phyloP scores from a whole-genome alignment of 2,797 vertebrate genomes.

The Oreortyx pictus region DNA sequence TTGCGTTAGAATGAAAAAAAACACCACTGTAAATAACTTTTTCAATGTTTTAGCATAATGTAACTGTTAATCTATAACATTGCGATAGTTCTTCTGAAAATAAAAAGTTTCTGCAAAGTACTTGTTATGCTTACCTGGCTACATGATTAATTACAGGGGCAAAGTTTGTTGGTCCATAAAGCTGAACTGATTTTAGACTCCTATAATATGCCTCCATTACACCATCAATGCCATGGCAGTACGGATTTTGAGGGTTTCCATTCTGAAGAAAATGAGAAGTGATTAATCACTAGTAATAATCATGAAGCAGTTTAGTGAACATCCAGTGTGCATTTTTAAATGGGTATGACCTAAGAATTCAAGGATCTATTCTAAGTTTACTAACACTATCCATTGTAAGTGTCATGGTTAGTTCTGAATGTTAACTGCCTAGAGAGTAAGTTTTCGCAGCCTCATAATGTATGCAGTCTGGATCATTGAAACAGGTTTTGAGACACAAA shows the following conservation, averaged over 20 bases:
- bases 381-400: not conserved
- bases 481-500: not conserved
- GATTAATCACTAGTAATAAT: not conserved
- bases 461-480: not conserved
- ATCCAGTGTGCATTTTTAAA: not conserved
- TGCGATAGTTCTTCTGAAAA: not conserved
- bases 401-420: not conserved
- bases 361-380: not conserved
- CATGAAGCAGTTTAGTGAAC: not conserved
- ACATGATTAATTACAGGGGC: conserved; percentile 98
- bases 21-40: not conserved
- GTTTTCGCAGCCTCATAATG: not conserved
- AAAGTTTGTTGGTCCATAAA: conserved; percentile 98
- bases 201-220: conserved; percentile 98
- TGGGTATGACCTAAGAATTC: not conserved
- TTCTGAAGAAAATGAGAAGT: conserved; percentile 81
- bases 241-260: conserved; percentile 96
- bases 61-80: not conserved
- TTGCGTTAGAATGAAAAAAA: not conserved
- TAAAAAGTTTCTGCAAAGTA: not conserved
- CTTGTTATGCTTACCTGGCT: conserved; percentile 84
- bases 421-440: not conserved
- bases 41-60: not conserved
- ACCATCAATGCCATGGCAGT: conserved; percentile 94
- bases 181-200: conserved; percentile 95